Base-by-base conservation (phyloP, 2,113 vertebrate genomes). In the Planiliza haematocheilus region DNA sequence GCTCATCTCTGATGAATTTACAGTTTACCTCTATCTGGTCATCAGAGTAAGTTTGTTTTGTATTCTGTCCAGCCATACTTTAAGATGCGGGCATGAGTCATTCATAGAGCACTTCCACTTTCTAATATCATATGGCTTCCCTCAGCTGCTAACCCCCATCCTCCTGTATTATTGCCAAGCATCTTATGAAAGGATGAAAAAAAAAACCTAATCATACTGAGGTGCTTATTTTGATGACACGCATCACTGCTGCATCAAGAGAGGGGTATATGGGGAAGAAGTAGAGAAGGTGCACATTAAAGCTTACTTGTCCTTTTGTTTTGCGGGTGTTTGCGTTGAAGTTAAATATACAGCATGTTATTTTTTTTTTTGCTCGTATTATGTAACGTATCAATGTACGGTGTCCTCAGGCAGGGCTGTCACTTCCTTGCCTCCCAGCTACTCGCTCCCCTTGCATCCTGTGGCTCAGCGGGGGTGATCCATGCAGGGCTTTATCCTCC, bases 401-500 rank as follows among this genome's bases (percentile, higher is more conserved):
- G 53, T 70, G 77, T 75, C 79, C 70, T 74, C 36, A 18, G 67
- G 56, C 70, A 55, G 74, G 46, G 10, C 50, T 74, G 61, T 76
- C 72, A 60, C 71, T 74, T 76, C 75, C 55, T 55, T 38, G 30
- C 38, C 66, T 60, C 69, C 39, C n/a, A 17, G 7, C 51, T 67
- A 8, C 61, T 51, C 73, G 11, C 69, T 55, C 63, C 48, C 64
- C 12, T 62, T 45, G 43, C 78, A 41, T 89, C 83, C 75, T 46
- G 79, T 59, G 68, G 72, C 86, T 84, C 84, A 82, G 83, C 86
- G 10, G 74, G 88, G 75, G 78, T 81, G 87, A 91, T 70, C 79
- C 75, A 70, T 69, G 81, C 64, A 16, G 71, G 76, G 86, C 71
- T 92, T 93, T 89, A 93, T 92, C 89, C 84, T 79, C 79, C 45